phyloP scores from a whole-genome alignment of 1,140 invertebrate genomes.

The Diploscapter pachys region DNA sequence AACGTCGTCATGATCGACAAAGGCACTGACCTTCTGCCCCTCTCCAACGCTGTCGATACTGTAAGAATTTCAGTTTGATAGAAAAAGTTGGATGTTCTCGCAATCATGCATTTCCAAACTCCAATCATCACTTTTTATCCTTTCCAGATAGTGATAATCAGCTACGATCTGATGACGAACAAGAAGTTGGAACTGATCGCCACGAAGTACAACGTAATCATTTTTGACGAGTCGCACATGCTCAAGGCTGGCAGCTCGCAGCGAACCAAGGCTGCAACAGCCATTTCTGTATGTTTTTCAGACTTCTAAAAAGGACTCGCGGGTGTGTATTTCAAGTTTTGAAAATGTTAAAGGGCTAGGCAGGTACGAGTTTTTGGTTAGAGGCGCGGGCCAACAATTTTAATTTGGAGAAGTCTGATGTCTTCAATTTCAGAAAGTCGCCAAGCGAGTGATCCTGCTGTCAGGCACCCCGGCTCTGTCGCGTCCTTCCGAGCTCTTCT shows the following conservation, averaged over 20 bases:
- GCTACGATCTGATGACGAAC: conserved; percentile 63
- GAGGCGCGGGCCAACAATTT: no score
- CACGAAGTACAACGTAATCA: conserved; percentile 72
- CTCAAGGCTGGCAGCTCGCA: conserved; percentile 45
- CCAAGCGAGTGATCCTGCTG: conserved; percentile 74
- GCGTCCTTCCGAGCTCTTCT: conserved; percentile 79
- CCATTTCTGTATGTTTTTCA: conserved; percentile 40
- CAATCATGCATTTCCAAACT: not conserved
- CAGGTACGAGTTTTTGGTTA: no score
- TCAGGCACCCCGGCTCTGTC: conserved; percentile 91
- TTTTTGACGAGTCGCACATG: conserved; percentile 64
- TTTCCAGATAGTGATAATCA: conserved; percentile 60
- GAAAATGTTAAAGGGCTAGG: no score
- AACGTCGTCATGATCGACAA: conserved; percentile 74
- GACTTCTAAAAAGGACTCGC: no score
- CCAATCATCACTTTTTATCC: not conserved
- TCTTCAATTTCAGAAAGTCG: conserved; percentile 45
- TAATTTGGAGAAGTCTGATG: no score
- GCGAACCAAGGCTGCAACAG: conserved; percentile 47
- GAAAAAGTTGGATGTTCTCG: not conserved
- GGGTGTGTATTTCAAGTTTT: no score
- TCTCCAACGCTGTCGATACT: no score
- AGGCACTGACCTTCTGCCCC: conserved; percentile 50
- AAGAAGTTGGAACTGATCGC: conserved; percentile 62
- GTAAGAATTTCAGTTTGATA: no score